These are phyloP conservation scores for Tubulanus polymorphus DNA, from an alignment of 2,888 invertebrate species.

Conservation along the genomic window DNA sequence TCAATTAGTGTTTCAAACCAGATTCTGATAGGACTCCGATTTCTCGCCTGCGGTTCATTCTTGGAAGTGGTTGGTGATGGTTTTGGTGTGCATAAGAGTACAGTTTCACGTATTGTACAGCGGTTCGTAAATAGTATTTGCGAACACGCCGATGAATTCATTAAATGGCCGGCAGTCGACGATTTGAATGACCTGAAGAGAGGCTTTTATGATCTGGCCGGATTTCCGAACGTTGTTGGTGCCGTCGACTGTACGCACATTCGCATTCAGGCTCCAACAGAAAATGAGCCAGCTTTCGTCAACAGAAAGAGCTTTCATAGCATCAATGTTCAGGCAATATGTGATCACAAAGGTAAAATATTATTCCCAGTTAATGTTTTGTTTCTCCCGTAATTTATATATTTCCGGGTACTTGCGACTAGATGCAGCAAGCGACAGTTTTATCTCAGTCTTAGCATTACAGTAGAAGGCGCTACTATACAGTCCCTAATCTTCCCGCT, in stretches of 20 bases:
- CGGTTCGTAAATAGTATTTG: no score
- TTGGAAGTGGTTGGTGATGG: slow-evolving; percentile 10
- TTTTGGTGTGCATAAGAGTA: slow-evolving; percentile 7
- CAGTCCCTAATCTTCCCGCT: no score
- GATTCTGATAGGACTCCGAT: slow-evolving; percentile 7
- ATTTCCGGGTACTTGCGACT: no score
- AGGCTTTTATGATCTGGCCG: slow-evolving; percentile 3
- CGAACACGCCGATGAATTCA: neutral
- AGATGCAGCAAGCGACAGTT: no score
- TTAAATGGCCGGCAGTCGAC: neutral
- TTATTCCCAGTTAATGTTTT: no score
- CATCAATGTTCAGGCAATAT: no score
- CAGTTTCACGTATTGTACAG: no score
- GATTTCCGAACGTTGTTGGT: slow-evolving; percentile 12
- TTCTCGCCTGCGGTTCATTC: slow-evolving; percentile 10
- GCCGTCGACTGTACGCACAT: slow-evolving; percentile 11
- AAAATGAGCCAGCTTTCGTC: slow-evolving; percentile 7
- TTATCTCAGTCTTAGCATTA: no score
- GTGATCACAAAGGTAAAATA: no score
- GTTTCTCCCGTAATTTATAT: no score
- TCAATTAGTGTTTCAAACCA: slow-evolving; percentile 6
- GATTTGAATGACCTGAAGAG: neutral
- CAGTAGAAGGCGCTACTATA: no score
- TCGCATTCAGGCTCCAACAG: neutral
- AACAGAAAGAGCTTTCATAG: no score